These are phyloP conservation scores for Myrmecophaga tridactyla DNA, from an alignment of 2,113 vertebrate species.

Conservation along the genomic window DNA sequence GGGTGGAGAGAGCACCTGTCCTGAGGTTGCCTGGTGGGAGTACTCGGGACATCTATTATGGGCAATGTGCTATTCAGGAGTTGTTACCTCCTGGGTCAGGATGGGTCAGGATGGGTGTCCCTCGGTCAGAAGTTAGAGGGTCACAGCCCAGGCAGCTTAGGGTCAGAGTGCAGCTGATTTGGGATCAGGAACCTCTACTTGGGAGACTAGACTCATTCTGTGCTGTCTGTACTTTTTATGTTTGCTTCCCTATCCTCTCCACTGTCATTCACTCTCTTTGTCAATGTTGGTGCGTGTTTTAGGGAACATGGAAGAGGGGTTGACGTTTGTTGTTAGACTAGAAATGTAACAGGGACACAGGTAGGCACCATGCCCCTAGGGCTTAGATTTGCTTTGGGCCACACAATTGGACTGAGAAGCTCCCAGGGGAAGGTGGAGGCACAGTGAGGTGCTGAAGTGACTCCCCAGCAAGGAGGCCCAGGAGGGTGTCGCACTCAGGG, in stretches of 20 bases:
- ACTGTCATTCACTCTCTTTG: not conserved
- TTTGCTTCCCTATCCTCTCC: not conserved
- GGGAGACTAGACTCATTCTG: fast-evolving
- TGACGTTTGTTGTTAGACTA: not conserved
- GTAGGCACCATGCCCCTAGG: fast-evolving
- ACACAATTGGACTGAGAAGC: not conserved
- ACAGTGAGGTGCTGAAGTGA: not conserved
- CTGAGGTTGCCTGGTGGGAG: not conserved
- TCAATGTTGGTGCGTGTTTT: not conserved
- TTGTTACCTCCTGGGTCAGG: not conserved
- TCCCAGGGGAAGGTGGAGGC: not conserved
- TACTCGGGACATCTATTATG: fast-evolving
- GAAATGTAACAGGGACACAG: too few species aligned
- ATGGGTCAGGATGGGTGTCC: not conserved
- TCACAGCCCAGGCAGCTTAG: not conserved
- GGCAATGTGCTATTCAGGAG: fast-evolving
- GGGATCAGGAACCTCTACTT: not conserved
- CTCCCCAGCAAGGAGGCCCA: not conserved
- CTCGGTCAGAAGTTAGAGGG: not conserved
- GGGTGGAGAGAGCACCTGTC: not conserved
- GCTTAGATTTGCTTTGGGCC: not conserved
- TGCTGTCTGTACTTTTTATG: not conserved
- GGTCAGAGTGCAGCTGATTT: not conserved
- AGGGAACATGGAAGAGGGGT: not conserved
- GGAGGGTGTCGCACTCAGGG: not conserved